Conservation (phyloP, 1,140 invertebrate species). For the Grapholita molesta region DNA sequence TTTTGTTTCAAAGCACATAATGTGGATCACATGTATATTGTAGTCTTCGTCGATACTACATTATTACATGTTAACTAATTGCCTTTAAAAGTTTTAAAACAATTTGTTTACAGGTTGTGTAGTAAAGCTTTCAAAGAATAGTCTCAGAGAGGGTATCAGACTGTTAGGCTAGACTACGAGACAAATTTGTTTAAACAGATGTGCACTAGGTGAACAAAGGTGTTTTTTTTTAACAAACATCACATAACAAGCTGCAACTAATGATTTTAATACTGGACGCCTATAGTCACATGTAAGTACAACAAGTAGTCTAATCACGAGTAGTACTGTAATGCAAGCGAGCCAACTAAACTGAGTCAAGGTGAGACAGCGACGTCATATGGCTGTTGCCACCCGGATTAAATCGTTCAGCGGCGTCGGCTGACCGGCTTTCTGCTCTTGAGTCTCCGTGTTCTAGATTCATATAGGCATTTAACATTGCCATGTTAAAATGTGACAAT, state of each 20-base stretch:
- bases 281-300: not conserved
- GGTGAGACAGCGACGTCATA: constrained; percentile 58
- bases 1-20: too few species aligned
- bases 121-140: too few species aligned
- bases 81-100: too few species aligned
- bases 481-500: not conserved
- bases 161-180: too few species aligned
- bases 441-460: not conserved
- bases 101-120: too few species aligned
- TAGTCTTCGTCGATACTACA: too few species aligned
- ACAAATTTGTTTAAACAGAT: not conserved
- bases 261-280: not conserved
- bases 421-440: not conserved
- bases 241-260: not conserved
- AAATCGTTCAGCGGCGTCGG: constrained; percentile 18
- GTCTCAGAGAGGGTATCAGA: not conserved
- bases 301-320: constrained; percentile 49
- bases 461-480: not conserved
- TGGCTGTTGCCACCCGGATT: constrained; percentile 67
- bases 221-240: not conserved
- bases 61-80: too few species aligned
- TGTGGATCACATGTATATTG: too few species aligned
- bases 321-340: constrained; percentile 55
- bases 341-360: constrained; percentile 68
- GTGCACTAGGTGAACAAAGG: not conserved